These are phyloP conservation scores for Heliothis peltigera DNA, from an alignment of 2,888 invertebrate species.

Conservation along the genomic window DNA sequence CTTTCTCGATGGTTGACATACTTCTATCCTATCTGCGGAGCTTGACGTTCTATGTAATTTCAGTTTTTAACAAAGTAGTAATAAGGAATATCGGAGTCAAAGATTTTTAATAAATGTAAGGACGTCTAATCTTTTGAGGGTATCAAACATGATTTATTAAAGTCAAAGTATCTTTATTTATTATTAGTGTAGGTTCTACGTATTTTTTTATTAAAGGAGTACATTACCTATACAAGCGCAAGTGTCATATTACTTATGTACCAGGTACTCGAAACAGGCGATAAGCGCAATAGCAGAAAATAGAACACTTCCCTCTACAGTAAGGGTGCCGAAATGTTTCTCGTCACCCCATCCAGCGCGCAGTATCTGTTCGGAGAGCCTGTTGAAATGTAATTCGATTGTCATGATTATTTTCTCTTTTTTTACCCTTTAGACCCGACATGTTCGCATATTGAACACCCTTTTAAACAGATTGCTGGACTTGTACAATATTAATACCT, in stretches of 20 bases:
- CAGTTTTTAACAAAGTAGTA: no score
- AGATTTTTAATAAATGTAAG: no score
- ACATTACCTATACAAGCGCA: neutral
- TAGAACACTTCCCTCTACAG: constrained; percentile 17
- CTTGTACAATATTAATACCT: neutral
- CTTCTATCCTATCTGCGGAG: no score
- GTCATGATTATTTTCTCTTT: constrained; percentile 25
- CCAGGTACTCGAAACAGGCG: constrained; percentile 25
- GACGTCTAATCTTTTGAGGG: no score
- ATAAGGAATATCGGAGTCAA: no score
- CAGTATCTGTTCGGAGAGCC: constrained; percentile 8
- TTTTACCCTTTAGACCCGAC: neutral
- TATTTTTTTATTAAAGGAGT: neutral
- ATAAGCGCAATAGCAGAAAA: constrained; percentile 35
- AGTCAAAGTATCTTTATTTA: no score
- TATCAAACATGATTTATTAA: no score
- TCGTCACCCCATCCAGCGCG: constrained; percentile 26
- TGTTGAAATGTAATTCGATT: constrained; percentile 37
- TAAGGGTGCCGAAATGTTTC: constrained; percentile 30
- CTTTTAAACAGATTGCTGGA: constrained; percentile 2
- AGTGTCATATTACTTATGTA: constrained; percentile 8
- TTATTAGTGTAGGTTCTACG: no score
- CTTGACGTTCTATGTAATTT: no score
- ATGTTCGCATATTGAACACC: neutral
- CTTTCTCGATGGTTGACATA: neutral